Conservation (phyloP, 2,888 invertebrate genomes). For the Sminthurides aquaticus region DNA sequence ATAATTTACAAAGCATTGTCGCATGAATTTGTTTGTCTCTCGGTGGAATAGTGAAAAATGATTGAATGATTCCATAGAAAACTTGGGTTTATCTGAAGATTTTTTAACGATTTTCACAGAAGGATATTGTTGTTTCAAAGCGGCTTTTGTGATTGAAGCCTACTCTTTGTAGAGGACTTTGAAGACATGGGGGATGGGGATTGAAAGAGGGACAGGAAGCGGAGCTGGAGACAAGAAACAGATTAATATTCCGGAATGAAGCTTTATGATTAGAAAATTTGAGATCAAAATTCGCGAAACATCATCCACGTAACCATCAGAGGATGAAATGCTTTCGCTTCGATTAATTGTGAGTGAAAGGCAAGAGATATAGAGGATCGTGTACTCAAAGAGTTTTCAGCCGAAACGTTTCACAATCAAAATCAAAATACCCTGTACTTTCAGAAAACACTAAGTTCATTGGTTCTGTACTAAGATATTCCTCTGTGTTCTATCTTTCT, state of each 20-base stretch:
- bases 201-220: neutral
- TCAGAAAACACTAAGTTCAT: too few species aligned
- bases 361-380: too few species aligned
- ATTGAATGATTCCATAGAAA: neutral
- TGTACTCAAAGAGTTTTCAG: too few species aligned
- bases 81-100: neutral
- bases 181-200: too few species aligned
- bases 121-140: conserved; percentile 1
- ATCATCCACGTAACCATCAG: too few species aligned
- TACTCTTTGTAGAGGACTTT: conserved; percentile 10
- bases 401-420: too few species aligned
- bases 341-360: too few species aligned
- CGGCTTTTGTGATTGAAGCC: conserved; percentile 16
- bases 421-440: too few species aligned
- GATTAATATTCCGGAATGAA: conserved; percentile 14
- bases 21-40: neutral
- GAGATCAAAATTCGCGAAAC: neutral
- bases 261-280: neutral
- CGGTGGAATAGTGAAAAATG: neutral
- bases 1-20: neutral
- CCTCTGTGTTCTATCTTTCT: too few species aligned
- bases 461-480: too few species aligned
- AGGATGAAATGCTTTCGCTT: neutral
- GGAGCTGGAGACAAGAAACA: conserved; percentile 6
- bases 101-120: neutral